A percentile compares a stretch with the other conserved stretches of the same genome.
Evolutionary conservation across 2,113 vertebrate species (phyloP).

Genomic region (Apodemus sylvaticus): DNA sequence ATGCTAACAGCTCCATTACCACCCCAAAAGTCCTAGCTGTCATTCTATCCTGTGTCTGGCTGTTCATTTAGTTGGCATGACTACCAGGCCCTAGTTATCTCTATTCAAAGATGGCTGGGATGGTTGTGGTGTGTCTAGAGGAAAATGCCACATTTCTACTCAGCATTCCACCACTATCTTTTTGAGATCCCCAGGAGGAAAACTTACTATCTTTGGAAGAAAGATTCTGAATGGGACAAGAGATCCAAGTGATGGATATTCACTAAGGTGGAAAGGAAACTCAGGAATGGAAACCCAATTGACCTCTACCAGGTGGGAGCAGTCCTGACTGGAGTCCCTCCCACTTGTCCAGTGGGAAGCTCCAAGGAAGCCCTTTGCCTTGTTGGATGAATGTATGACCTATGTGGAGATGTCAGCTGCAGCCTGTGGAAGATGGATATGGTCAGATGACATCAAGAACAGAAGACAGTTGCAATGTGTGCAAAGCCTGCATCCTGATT

Average conservation of each 20-base stretch:
- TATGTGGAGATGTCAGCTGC: background rate
- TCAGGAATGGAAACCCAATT: background rate
- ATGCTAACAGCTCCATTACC: background rate
- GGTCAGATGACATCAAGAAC: background rate
- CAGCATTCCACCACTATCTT: too few relatives aligned
- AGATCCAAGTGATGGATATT: rapidly evolving
- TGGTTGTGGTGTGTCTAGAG: background rate
- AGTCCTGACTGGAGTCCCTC: too few relatives aligned
- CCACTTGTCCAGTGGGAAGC: rapidly evolving
- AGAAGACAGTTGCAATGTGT: too few relatives aligned
- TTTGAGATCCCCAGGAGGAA: background rate
- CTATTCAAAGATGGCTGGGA: background rate
- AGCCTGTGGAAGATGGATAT: too few relatives aligned
- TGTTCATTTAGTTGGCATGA: background rate
- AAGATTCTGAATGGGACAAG: background rate
- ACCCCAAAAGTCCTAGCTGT: background rate
- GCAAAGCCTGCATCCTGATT: too few relatives aligned
- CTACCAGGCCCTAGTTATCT: background rate
- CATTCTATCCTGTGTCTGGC: background rate
- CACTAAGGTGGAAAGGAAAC: background rate
- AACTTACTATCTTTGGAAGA: background rate
- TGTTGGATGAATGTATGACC: rapidly evolving
- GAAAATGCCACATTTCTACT: background rate
- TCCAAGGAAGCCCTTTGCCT: background rate
- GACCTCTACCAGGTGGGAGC: too few relatives aligned